Evolutionary conservation across 2,113 vertebrate genomes (phyloP).

Genomic region (Pedionomus torquatus): DNA sequence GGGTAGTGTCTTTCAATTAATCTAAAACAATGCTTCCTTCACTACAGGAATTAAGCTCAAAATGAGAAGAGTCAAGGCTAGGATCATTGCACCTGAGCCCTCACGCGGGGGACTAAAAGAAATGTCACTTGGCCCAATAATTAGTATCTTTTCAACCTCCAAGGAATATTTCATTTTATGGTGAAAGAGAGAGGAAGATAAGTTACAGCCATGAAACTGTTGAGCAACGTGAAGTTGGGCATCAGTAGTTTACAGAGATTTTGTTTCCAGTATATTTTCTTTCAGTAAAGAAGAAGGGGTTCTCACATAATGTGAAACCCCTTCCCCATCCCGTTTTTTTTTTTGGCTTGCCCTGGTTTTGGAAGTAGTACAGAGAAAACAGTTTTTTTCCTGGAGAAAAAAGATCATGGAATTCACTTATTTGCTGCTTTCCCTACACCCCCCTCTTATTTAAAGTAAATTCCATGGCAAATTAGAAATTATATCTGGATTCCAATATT

Average conservation of each 20-base stretch:
- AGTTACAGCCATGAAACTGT: neutral
- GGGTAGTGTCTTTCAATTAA: neutral
- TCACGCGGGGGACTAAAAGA: neutral
- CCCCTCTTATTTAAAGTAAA: constrained; percentile 8
- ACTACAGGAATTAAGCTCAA: neutral
- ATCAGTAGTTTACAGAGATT: neutral
- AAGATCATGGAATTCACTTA: constrained; percentile 17
- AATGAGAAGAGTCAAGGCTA: neutral
- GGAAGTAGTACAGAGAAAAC: constrained; percentile 11
- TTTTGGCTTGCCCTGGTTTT: constrained; percentile 1
- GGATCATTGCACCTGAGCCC: neutral
- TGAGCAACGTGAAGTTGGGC: neutral
- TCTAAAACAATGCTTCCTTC: neutral
- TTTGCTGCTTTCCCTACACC: neutral
- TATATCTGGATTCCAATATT: neutral
- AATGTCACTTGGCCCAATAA: neutral
- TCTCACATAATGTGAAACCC: neutral
- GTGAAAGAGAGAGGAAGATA: neutral
- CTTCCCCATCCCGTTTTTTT: neutral
- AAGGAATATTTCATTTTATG: constrained; percentile 21
- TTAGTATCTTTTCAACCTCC: neutral
- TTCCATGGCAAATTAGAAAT: constrained; percentile 19
- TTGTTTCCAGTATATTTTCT: neutral
- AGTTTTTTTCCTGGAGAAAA: neutral
- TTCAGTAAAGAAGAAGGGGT: neutral